phyloP scores from a whole-genome alignment of 2,797 vertebrate genomes.

The Syncerus caffer region DNA sequence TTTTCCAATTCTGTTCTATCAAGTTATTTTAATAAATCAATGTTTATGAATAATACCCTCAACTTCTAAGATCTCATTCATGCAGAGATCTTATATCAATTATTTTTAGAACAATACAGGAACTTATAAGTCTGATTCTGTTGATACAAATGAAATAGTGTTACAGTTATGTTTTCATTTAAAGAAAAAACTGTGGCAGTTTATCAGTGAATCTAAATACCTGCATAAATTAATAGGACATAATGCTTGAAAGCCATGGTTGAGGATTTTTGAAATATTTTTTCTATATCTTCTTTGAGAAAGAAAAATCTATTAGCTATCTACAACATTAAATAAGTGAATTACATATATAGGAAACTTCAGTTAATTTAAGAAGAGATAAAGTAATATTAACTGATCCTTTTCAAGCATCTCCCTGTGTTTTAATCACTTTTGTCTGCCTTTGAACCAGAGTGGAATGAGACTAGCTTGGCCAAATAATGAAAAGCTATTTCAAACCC shows the following conservation, averaged over 20 bases:
- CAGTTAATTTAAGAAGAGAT: neutral
- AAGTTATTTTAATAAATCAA: neutral
- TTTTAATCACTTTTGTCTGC: neutral
- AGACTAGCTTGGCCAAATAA: constrained; percentile 2
- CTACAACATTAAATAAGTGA: neutral
- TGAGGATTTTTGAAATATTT: neutral
- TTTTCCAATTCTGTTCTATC: neutral
- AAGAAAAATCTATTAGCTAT: neutral
- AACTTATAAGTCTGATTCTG: neutral
- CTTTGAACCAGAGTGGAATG: constrained; percentile 53
- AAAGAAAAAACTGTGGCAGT: neutral
- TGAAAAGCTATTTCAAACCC: neutral
- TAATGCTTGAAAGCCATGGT: neutral
- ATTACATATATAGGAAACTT: neutral
- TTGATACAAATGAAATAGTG: neutral
- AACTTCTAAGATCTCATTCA: neutral
- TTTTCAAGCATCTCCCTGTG: neutral
- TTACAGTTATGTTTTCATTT: neutral
- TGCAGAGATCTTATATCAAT: neutral
- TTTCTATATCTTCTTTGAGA: neutral
- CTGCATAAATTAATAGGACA: neutral
- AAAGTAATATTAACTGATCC: neutral
- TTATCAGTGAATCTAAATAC: neutral
- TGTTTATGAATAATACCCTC: neutral
- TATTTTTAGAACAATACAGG: neutral